Conservation (phyloP, 2,113 vertebrate species). For the Ranitomeya variabilis region DNA sequence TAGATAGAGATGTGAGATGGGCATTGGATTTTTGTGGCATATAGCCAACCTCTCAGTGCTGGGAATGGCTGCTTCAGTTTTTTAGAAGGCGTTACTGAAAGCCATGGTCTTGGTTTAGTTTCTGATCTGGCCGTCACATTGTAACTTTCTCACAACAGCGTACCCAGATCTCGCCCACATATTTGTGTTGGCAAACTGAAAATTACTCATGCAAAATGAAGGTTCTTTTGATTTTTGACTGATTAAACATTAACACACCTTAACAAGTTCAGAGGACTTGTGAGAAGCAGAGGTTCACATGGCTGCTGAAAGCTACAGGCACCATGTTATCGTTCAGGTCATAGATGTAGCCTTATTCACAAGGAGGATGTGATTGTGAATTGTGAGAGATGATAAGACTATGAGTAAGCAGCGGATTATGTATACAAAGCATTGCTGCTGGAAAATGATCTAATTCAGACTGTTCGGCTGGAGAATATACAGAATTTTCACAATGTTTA, state of each 20-base stretch:
- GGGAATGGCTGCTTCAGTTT: background rate
- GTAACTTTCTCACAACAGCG: constrained; percentile 64
- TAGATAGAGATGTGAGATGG: no score
- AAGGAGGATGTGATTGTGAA: background rate
- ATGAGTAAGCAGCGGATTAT: background rate
- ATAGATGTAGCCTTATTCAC: background rate
- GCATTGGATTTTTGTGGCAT: no score
- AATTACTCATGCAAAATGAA: constrained; percentile 69
- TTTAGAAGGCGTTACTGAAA: background rate
- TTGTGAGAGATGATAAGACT: background rate
- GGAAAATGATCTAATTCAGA: background rate
- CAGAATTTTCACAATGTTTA: no score
- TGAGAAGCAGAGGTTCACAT: constrained; percentile 34
- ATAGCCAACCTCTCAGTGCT: no score
- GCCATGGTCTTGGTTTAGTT: background rate
- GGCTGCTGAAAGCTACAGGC: background rate
- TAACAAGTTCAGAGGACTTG: constrained; percentile 63
- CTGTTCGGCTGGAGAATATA: background rate
- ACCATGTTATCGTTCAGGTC: constrained; percentile 10
- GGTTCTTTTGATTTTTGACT: constrained; percentile 67
- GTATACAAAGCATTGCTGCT: background rate
- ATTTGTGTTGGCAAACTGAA: constrained; percentile 67
- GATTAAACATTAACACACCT: constrained; percentile 74
- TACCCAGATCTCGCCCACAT: constrained; percentile 62
- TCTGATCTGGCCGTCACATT: constrained; percentile 30